Evolutionary conservation across 2,797 vertebrate species (phyloP).

Genomic region (Megaceryle alcyon): DNA sequence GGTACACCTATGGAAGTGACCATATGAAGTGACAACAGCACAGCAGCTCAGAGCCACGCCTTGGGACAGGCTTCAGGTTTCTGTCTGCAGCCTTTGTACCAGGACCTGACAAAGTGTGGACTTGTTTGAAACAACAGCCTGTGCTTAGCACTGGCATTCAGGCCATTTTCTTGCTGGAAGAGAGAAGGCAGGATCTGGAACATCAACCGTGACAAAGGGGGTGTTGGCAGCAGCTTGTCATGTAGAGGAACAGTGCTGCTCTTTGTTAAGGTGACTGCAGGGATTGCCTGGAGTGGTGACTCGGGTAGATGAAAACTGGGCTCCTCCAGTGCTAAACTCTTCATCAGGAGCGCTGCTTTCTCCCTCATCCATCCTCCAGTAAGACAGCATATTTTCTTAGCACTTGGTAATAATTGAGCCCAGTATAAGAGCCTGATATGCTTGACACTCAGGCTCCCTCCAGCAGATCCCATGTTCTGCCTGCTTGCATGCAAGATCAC

Average conservation of each 20-base stretch:
- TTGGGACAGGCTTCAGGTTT: not conserved
- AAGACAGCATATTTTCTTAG: not conserved
- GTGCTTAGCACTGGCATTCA: not conserved
- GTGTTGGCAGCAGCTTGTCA: constrained; percentile 15
- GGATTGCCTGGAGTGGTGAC: not conserved
- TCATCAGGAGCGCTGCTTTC: not conserved
- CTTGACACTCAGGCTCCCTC: accelerated
- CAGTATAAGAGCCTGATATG: not conserved
- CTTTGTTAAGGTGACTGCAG: not conserved
- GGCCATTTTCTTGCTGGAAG: not conserved
- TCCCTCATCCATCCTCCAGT: not conserved
- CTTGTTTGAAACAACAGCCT: not conserved
- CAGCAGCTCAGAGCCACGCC: not conserved
- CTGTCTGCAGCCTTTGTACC: not conserved
- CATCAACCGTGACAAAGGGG: not conserved
- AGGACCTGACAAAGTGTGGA: not conserved
- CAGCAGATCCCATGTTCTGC: not conserved
- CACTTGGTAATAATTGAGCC: not conserved
- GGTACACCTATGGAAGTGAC: not conserved
- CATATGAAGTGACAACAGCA: not conserved
- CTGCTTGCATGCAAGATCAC: not conserved
- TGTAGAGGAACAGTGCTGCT: not conserved
- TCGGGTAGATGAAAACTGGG: not conserved
- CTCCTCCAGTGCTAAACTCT: not conserved
- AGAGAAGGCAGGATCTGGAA: not conserved